These are phyloP conservation scores for Xestia ashworthii DNA, from an alignment of 2,888 invertebrate genomes.

Conservation along the genomic window DNA sequence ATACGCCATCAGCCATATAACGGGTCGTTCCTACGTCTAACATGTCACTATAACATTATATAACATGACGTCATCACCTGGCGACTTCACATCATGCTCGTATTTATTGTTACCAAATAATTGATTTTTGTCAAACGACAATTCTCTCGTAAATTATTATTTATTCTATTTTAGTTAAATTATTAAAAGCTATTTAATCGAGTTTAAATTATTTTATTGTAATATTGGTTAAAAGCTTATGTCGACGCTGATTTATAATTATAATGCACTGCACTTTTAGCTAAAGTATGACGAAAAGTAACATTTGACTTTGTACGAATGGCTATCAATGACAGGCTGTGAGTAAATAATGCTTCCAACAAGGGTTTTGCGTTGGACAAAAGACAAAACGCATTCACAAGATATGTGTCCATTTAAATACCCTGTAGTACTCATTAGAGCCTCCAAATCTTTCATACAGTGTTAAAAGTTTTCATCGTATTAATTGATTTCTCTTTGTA, in stretches of 20 bases:
- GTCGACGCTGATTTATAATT: constrained; percentile 21
- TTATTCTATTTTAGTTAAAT: constrained; percentile 62
- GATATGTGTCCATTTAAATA: background rate
- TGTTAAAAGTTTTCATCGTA: background rate
- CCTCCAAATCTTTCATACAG: background rate
- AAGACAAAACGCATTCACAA: background rate
- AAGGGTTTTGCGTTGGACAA: background rate
- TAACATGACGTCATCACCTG: constrained; percentile 4
- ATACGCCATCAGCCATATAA: constrained; percentile 66
- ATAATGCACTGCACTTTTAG: constrained; percentile 29
- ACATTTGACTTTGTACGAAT: constrained; percentile 4
- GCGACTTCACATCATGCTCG: constrained; percentile 30
- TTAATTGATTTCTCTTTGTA: background rate
- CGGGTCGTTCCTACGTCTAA: constrained; percentile 62
- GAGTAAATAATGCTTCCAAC: background rate
- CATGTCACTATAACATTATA: constrained; percentile 23
- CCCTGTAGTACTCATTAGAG: background rate
- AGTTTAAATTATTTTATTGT: constrained; percentile 61
- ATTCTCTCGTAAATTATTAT: constrained; percentile 62
- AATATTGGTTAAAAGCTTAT: constrained; percentile 10
- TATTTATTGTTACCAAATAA: constrained; percentile 86
- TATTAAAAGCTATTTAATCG: constrained; percentile 59
- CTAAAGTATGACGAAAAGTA: constrained; percentile 25
- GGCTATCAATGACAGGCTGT: background rate
- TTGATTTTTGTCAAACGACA: constrained; percentile 59